These are phyloP conservation scores for Channa argus DNA, from an alignment of 2,113 vertebrate species.

Conservation along the genomic window DNA sequence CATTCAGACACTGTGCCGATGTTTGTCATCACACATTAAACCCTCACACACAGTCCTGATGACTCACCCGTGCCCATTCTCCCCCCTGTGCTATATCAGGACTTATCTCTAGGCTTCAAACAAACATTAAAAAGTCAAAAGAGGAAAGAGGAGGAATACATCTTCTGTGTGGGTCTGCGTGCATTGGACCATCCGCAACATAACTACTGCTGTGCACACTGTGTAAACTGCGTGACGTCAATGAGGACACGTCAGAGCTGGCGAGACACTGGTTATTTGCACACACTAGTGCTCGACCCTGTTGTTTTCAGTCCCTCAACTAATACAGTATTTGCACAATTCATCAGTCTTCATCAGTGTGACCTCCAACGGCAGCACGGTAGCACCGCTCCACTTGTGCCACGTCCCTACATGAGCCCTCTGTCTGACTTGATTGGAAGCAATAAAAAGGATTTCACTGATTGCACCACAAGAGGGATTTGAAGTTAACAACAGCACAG, in stretches of 20 bases:
- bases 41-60: slow-evolving; percentile 58
- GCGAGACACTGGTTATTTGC: slow-evolving; percentile 33
- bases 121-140: slow-evolving; percentile 54
- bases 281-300: not conserved
- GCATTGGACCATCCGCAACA: not conserved
- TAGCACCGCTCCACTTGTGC: not conserved
- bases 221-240: slow-evolving; percentile 33
- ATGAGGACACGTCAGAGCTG: slow-evolving; percentile 17
- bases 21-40: not conserved
- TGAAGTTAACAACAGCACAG: not conserved
- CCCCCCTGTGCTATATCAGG: slow-evolving; percentile 75
- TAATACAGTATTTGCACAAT: not conserved
- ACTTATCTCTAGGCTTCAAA: slow-evolving; percentile 69
- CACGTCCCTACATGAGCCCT: slow-evolving; percentile 4
- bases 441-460: slow-evolving; percentile 26
- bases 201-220: slow-evolving; percentile 20
- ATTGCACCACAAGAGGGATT: not conserved
- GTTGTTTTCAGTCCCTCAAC: slow-evolving; percentile 2
- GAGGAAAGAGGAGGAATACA: slow-evolving; percentile 20
- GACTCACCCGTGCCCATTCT: slow-evolving; percentile 67
- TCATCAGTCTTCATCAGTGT: not conserved
- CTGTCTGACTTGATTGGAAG: slow-evolving; percentile 15
- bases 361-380: not conserved
- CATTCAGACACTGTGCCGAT: not conserved
- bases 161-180: not conserved